Evolutionary conservation across 2,113 vertebrate species (phyloP), one percentile per base, ranked within the genome.

Genomic region (Cryptoleucopteryx plumbea): DNA sequence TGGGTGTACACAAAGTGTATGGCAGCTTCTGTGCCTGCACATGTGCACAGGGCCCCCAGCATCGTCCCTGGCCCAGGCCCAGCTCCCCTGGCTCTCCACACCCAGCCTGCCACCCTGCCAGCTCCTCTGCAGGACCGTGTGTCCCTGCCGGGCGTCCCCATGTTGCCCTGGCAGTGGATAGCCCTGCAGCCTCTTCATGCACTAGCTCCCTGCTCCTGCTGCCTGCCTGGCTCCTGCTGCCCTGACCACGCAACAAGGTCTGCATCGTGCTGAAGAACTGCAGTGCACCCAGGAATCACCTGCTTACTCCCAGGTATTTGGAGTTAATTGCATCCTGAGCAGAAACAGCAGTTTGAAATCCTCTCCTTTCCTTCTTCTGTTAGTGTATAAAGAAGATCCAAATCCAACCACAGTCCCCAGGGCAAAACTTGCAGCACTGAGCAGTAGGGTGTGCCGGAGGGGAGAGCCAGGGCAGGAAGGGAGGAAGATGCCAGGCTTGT

Each of bases 71-170:
- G 48, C 48, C 47, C 17, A 26, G 9, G 4, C 13, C 40, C 40
- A 55, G 40, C 50, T 88, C 23, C n/a, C 8, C 22, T 27, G 48
- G n/a, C 48, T 65, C 47, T 55, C 50, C 26, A 21, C 50, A 36
- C 32, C 32, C 52, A 59, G 62, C 29, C 58, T n/a, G 67, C 40
- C 4, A 2, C 45, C 55, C 48, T 63, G 56, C n/a, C 50, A 50
- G 59, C 43, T 74, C n/a, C 65, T 63, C 56, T 2, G 14, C n/a
- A 40, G 13, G 20, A 40, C 55, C 1, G 1, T 3, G 0, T 13
- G 32, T 67, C 52, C 79, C 62, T 70, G 47, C 34, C 1, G 0
- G 25, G 47, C 3, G 0, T 77, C 40, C 71, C 38, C 0, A 1
- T 26, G 36, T 50, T 38, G 58, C 16, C 26, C 65, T 52, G 45